phyloP scores from a whole-genome alignment of 2,113 vertebrate species.

The Phalacrocorax brasilianus region DNA sequence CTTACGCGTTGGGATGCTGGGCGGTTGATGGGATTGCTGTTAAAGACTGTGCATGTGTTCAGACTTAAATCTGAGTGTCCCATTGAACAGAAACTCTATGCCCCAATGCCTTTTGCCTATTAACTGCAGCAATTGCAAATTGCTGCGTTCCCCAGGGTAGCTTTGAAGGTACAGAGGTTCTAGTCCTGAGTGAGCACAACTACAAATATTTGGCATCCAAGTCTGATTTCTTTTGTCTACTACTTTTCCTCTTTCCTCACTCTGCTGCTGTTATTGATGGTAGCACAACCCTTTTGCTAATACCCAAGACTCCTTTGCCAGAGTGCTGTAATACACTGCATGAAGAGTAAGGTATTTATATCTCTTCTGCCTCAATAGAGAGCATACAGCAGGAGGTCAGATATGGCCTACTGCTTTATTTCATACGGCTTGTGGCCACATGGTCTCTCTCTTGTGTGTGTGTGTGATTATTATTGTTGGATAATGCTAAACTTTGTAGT shows the following conservation, averaged over 20 bases:
- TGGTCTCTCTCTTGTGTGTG: neutral
- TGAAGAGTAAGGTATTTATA: slow-evolving; percentile 18
- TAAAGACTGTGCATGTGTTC: neutral
- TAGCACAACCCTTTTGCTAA: slow-evolving; percentile 18
- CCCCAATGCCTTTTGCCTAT: neutral
- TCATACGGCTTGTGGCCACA: neutral
- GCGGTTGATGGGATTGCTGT: neutral
- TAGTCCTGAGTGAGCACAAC: neutral
- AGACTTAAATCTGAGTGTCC: neutral
- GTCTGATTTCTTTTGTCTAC: neutral
- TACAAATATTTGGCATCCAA: neutral
- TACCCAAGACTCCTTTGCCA: neutral
- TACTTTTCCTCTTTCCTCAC: neutral
- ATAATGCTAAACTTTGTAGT: neutral
- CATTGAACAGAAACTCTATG: neutral
- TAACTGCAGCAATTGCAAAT: neutral
- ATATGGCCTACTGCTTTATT: neutral
- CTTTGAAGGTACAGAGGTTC: neutral
- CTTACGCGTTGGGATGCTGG: neutral
- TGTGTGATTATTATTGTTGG: slow-evolving; percentile 36
- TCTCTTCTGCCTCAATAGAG: neutral
- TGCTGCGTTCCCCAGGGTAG: neutral
- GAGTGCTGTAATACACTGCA: neutral
- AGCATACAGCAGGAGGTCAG: neutral
- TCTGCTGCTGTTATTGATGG: neutral